Percentiles rank a stretch among this genome's conserved stretches.
Evolutionary conservation across 2,797 vertebrate species (phyloP).

Genomic region (Gymnoscopelus microlampas): DNA sequence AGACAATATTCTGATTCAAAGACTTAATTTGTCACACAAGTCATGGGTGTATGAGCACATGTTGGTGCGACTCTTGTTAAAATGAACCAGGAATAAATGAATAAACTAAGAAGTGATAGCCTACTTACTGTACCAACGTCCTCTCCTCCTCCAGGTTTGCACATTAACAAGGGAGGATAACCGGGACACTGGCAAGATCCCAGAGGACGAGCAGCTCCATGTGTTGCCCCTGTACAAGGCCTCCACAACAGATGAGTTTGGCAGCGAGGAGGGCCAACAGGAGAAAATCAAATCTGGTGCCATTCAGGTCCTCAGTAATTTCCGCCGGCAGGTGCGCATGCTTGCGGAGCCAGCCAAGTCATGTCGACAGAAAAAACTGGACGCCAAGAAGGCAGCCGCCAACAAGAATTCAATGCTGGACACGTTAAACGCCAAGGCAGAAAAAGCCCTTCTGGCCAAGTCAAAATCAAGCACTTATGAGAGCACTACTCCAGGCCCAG

Average conservation of each 20-base stretch:
- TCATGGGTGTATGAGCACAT: no score
- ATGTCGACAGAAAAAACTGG: slow-evolving; percentile 94
- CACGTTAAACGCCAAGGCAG: slow-evolving; percentile 82
- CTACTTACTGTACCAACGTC: background rate
- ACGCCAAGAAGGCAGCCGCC: slow-evolving; percentile 91
- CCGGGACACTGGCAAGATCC: slow-evolving; percentile 89
- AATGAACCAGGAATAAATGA: no score
- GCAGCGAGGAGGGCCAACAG: slow-evolving; percentile 91
- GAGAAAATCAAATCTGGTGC: slow-evolving; percentile 92
- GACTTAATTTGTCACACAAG: no score
- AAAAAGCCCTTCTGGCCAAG: slow-evolving; percentile 86
- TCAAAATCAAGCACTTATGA: slow-evolving; percentile 85
- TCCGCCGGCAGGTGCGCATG: slow-evolving; percentile 94
- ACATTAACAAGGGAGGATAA: slow-evolving; percentile 98
- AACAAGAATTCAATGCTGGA: slow-evolving; percentile 89
- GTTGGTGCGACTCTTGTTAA: no score
- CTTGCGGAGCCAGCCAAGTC: slow-evolving; percentile 94
- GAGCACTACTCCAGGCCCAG: slow-evolving; percentile 64
- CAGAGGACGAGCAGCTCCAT: slow-evolving; percentile 97
- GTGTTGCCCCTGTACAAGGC: slow-evolving; percentile 96
- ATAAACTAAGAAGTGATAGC: no score
- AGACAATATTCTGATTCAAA: no score
- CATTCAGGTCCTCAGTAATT: slow-evolving; percentile 93
- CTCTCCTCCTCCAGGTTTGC: slow-evolving; percentile 86
- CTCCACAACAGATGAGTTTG: slow-evolving; percentile 93